phyloP scores from a whole-genome alignment of 2,888 invertebrate genomes.

The Troilus luridus region DNA sequence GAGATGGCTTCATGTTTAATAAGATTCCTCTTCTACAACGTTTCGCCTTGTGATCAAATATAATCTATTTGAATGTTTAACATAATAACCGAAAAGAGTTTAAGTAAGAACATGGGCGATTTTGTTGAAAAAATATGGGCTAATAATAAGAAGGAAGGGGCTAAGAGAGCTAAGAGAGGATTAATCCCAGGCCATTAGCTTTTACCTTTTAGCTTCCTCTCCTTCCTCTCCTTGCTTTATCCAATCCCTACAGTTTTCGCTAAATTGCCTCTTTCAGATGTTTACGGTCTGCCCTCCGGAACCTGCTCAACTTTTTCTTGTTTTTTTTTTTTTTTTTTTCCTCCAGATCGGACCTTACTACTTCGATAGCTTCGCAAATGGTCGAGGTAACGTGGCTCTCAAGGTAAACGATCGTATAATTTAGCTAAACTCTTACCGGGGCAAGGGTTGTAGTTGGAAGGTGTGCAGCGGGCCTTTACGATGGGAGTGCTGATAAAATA shows the following conservation, averaged over 20 bases:
- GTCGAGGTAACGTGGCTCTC: background rate
- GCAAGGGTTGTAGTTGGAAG: background rate
- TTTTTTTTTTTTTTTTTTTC: background rate
- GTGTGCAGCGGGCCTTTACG: background rate
- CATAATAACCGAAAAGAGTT: background rate
- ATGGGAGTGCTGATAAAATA: background rate
- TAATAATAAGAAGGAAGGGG: background rate
- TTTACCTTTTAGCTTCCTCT: background rate
- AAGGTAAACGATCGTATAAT: background rate
- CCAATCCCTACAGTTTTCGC: background rate
- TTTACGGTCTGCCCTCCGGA: background rate
- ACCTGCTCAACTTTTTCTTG: background rate
- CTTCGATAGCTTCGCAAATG: background rate
- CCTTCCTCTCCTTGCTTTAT: background rate
- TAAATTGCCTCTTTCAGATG: conserved; percentile 39
- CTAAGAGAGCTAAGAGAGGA: background rate
- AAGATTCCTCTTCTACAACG: background rate
- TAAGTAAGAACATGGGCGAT: background rate
- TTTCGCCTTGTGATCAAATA: background rate
- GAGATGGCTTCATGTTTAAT: background rate
- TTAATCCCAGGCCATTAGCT: conserved; percentile 2
- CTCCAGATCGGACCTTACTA: background rate
- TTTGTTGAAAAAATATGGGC: conserved; percentile 12
- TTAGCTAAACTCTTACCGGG: background rate
- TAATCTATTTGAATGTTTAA: background rate